Evolutionary conservation across 2,888 invertebrate species (phyloP), one percentile per base, ranked within the genome.

Genomic region (Napeogenes inachia): DNA sequence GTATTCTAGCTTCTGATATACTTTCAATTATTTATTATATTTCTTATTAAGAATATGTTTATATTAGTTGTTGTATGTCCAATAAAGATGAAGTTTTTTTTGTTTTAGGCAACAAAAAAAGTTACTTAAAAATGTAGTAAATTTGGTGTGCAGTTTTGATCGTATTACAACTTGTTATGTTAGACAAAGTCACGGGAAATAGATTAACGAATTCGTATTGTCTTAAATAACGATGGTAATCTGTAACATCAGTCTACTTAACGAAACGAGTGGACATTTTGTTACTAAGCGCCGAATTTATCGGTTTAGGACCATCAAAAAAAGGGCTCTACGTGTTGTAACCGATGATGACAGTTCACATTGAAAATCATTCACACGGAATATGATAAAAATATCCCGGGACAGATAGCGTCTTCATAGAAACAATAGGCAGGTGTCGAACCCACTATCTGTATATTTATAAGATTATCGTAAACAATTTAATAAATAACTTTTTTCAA

Each of bases 201-300:
- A 42, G 42, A 42, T 42, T 10, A 12, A 10, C 12, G 10, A 42
- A 10, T 2, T 8, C 6, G 50, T 30, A 50, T 50, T 50, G 50
- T 50, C 30, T 50, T 30, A 6, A 50, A 50, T 55, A 32, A 10
- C n/a, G 56, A 66, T 64, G 50, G 32, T 60, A 58, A 64, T 64
- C 57, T 60, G 57, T 56, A 56, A 64, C 57, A 61, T 46, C 47
- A 57, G 59, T 56, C 55, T 59, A 59, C 58, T 61, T 65, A 56
- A 53, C 63, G 47, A 64, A 64, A 64, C 84, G 85, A 84, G 83
- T 79, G 80, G 81, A 85, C 86, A 87, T 84, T 89, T 89, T 87
- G 88, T 89, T 79, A 81, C 78, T 73, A 79, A 76, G 78, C 79
- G 80, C 74, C 69, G 69, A 74, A 73, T 77, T 84, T 89, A 88